phyloP scores from a whole-genome alignment of 1,140 invertebrate genomes.

The Lordiphosa stackelbergi region DNA sequence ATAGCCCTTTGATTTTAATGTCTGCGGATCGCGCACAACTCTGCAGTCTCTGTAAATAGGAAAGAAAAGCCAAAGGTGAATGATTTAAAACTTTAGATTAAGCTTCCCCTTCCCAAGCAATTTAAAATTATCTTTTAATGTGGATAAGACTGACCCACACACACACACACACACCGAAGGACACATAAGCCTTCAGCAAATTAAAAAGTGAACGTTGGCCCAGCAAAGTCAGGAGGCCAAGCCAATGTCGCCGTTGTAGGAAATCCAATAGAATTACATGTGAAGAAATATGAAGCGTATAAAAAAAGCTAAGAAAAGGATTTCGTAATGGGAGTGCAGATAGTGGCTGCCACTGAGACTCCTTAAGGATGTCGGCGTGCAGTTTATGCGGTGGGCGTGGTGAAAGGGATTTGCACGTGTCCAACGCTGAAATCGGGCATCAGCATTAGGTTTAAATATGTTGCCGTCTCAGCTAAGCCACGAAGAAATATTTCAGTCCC shows the following conservation, averaged over 20 bases:
- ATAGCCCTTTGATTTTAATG: constrained; percentile 99
- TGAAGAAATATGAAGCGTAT: constrained; percentile 59
- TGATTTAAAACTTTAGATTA: constrained; percentile 5
- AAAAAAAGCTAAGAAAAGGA: constrained; percentile 39
- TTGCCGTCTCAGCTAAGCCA: constrained; percentile 65
- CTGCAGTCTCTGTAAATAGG: constrained; percentile 92
- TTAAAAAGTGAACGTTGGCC: constrained; percentile 21
- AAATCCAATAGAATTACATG: constrained; percentile 62
- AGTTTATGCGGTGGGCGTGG: constrained; percentile 47
- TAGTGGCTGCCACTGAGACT: constrained; percentile 32
- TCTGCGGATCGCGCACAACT: constrained; percentile 98
- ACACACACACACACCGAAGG: constrained; percentile 3
- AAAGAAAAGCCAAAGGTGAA: constrained; percentile 13
- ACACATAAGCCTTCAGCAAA: constrained; percentile 20
- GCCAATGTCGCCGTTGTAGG: constrained; percentile 34
- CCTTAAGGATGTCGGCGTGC: constrained; percentile 52
- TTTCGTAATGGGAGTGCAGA: constrained; percentile 44
- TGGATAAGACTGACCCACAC: constrained; percentile 22
- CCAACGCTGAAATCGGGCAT: constrained; percentile 48
- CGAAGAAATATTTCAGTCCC: constrained; percentile 61
- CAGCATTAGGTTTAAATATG: constrained; percentile 64
- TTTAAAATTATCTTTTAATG: constrained; percentile 30
- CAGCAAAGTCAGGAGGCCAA: constrained; percentile 40
- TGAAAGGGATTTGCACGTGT: constrained; percentile 65
- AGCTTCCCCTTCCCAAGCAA: constrained; percentile 12